Evolutionary conservation across 2,113 vertebrate genomes (phyloP).

Genomic region (Chiloscyllium plagiosum): DNA sequence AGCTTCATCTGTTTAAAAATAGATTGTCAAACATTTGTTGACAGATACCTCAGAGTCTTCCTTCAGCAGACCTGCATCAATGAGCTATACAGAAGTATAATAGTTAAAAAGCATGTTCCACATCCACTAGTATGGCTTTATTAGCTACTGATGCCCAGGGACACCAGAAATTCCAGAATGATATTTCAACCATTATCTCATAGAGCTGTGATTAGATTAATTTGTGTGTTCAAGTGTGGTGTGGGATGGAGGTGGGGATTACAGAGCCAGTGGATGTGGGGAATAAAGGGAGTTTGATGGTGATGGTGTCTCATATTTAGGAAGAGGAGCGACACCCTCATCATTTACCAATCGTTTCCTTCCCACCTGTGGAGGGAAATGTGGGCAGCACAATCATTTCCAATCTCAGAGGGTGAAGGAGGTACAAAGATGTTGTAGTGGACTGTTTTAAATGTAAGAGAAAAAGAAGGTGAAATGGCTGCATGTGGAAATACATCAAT

Average conservation of each 20-base stretch:
- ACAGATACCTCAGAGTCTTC: not conserved
- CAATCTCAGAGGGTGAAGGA: not conserved
- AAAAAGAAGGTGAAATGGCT: not conserved
- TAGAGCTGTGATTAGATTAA: not conserved
- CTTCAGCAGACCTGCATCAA: not conserved
- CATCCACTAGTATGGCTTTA: not conserved
- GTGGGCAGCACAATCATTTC: not conserved
- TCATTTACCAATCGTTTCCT: not conserved
- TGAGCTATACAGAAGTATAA: not conserved
- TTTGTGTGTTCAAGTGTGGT: not conserved
- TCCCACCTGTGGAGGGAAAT: not conserved
- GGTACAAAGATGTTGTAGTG: not conserved
- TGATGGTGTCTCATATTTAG: not conserved
- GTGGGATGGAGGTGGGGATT: not conserved
- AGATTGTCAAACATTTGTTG: not conserved
- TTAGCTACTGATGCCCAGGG: not conserved
- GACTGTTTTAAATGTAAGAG: not conserved
- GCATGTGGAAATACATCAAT: not conserved
- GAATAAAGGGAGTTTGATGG: not conserved
- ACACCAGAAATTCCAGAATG: not conserved
- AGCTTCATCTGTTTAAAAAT: not conserved
- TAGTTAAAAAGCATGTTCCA: not conserved
- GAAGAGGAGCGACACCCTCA: not conserved
- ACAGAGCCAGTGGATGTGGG: too few species aligned
- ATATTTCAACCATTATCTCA: not conserved